Conservation (phyloP, 2,797 vertebrate species). For the Sebastes vulpes region DNA sequence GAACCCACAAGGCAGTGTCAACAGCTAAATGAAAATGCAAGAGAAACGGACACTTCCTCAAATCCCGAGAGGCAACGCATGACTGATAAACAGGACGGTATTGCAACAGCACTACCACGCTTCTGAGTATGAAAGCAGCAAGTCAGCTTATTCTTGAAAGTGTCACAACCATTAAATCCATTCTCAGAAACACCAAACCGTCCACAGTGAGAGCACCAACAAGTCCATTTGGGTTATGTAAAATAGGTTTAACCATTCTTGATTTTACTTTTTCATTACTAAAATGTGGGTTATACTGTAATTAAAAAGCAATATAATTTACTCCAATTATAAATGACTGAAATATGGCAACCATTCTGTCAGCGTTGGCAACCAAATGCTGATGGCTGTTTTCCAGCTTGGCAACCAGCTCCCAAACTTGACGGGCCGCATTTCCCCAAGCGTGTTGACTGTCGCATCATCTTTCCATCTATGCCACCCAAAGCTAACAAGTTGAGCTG, state of each 20-base stretch:
- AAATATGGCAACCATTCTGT: slow-evolving; percentile 20
- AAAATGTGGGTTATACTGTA: not conserved
- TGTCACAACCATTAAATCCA: not conserved
- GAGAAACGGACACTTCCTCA: not conserved
- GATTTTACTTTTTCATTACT: not conserved
- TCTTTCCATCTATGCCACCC: slow-evolving; percentile 39
- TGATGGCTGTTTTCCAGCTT: slow-evolving; percentile 18
- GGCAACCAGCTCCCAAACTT: slow-evolving; percentile 1
- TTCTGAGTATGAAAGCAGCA: not conserved
- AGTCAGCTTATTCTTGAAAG: not conserved
- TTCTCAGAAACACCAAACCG: not conserved
- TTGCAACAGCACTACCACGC: not conserved
- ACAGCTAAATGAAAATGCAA: not conserved
- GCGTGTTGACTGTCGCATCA: slow-evolving; percentile 6
- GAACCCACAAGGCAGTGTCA: not conserved
- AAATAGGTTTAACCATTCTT: not conserved
- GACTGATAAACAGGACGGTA: not conserved
- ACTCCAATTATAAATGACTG: not conserved
- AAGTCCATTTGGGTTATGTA: not conserved
- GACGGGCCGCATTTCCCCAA: not conserved
- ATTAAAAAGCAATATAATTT: slow-evolving; percentile 1
- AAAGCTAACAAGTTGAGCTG: slow-evolving; percentile 39
- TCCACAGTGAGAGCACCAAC: not conserved
- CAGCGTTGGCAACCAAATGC: not conserved
- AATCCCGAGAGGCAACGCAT: not conserved